Percentiles rank a stretch among this genome's conserved stretches.
These are phyloP conservation scores for Pseudorhiza aurosa DNA, from an alignment of 30 jellyfish, hydroid and myxozoan genomes.

Conservation along the genomic window DNA sequence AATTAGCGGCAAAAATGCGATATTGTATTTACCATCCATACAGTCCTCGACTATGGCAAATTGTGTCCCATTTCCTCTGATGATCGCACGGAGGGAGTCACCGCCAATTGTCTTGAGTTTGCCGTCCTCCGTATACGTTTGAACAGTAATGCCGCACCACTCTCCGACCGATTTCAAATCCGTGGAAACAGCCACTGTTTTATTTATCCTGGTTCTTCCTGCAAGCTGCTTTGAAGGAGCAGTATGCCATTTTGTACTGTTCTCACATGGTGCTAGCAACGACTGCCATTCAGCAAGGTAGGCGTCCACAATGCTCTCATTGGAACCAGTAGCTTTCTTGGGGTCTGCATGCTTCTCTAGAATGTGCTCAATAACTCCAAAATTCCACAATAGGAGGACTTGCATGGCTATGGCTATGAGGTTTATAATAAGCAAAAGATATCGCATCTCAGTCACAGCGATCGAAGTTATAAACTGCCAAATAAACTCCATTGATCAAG, in stretches of 20 bases:
- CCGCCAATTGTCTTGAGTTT: constrained; percentile 26
- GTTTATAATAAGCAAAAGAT: no score
- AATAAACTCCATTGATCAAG: no score
- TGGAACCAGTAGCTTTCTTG: no score
- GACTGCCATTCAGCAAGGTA: no score
- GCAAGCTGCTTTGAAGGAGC: no score
- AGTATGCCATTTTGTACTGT: not conserved
- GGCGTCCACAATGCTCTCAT: no score
- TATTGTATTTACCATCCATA: constrained; percentile 45
- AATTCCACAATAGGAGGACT: no score
- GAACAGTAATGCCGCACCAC: constrained; percentile 2
- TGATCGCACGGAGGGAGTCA: constrained; percentile 40
- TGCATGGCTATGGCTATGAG: no score
- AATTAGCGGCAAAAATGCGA: not conserved
- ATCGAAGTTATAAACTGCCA: no score
- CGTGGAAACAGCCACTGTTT: not conserved
- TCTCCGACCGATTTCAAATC: not conserved
- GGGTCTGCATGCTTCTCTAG: no score
- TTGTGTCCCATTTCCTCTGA: not conserved
- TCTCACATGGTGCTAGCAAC: not conserved
- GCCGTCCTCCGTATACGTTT: constrained; percentile 30
- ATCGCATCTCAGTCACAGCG: no score
- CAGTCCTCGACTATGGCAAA: constrained; percentile 2
- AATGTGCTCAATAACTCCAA: no score
- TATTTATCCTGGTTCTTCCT: not conserved